These are phyloP conservation scores for Propithecus deckenii DNA, from an alignment of 2,797 vertebrate species.

Conservation along the genomic window DNA sequence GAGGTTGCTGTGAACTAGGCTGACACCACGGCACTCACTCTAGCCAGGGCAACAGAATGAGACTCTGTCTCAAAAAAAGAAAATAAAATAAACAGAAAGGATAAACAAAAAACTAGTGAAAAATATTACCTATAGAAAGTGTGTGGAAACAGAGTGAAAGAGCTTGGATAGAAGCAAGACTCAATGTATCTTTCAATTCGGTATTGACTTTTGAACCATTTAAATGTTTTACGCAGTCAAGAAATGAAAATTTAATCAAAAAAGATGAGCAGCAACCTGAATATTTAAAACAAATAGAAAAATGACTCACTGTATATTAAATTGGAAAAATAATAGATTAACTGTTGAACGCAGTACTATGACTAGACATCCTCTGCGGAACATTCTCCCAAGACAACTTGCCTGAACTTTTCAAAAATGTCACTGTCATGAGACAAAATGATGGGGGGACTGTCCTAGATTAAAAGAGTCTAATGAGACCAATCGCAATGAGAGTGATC, in stretches of 20 bases:
- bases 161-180: neutral
- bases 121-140: neutral
- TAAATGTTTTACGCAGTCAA: slow-evolving; percentile 7
- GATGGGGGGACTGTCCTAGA: neutral
- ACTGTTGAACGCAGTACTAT: neutral
- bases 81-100: too few relatives aligned
- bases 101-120: neutral
- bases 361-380: neutral
- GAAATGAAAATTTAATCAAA: neutral
- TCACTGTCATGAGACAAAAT: neutral
- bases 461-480: neutral
- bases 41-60: too few relatives aligned
- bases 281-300: slow-evolving; percentile 37
- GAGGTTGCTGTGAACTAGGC: too few relatives aligned
- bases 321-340: slow-evolving; percentile 3
- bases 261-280: neutral
- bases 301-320: neutral
- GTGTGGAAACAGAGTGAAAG: neutral
- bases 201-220: slow-evolving; percentile 8
- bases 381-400: neutral
- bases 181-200: neutral
- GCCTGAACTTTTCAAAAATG: neutral
- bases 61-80: too few relatives aligned
- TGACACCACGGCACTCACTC: too few relatives aligned
- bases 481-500: neutral